These are phyloP conservation scores for Procambarus virginalis DNA, from an alignment of 1,140 invertebrate genomes.

Conservation along the genomic window DNA sequence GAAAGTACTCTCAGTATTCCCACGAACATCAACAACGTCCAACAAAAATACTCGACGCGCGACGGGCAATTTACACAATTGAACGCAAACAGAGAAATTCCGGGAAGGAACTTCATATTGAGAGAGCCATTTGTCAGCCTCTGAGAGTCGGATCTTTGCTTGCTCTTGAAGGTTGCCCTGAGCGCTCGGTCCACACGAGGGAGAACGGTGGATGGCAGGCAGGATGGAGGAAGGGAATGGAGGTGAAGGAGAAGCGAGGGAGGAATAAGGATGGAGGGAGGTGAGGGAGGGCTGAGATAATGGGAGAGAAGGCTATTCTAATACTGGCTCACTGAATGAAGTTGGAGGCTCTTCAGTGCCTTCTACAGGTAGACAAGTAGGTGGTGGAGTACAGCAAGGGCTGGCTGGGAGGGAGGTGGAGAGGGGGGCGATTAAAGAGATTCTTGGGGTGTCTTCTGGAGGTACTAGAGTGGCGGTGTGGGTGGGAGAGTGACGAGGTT, in stretches of 20 bases:
- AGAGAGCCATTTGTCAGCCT: too few species aligned
- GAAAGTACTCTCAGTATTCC: too few species aligned
- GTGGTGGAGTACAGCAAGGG: neutral
- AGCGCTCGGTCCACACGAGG: neutral
- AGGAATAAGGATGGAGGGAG: neutral
- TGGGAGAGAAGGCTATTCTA: neutral
- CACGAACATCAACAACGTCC: too few species aligned
- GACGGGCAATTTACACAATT: too few species aligned
- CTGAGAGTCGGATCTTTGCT: too few species aligned
- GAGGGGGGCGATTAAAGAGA: neutral
- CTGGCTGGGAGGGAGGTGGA: neutral
- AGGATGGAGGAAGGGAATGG: neutral
- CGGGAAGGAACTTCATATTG: too few species aligned
- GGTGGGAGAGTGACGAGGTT: neutral
- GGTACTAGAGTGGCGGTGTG: neutral
- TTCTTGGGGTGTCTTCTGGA: neutral
- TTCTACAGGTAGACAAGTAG: neutral
- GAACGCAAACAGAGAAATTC: too few species aligned
- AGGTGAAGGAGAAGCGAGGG: neutral
- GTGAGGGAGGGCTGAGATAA: neutral
- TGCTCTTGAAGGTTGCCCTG: too few species aligned
- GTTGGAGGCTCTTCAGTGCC: too few species aligned
- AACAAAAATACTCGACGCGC: too few species aligned
- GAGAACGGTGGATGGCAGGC: neutral
- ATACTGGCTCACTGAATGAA: too few species aligned